Evolutionary conservation across 2,797 vertebrate species (phyloP).

Genomic region (Darevskia mixta): DNA sequence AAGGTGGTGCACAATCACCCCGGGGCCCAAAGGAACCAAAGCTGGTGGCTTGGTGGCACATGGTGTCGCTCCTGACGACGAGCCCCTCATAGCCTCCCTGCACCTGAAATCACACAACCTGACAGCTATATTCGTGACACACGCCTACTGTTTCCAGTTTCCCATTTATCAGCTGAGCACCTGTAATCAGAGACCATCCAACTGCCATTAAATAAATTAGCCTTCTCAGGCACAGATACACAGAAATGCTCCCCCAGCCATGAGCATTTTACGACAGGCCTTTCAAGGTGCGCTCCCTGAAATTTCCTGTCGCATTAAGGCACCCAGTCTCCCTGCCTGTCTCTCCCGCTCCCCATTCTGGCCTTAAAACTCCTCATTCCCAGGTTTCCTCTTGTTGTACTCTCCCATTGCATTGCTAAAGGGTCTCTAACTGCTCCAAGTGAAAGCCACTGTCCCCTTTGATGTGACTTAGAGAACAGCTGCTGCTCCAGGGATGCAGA

Average conservation of each 20-base stretch:
- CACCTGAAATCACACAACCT: neutral
- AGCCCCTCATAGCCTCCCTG: neutral
- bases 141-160: neutral
- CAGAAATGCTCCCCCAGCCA: neutral
- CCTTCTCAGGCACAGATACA: neutral
- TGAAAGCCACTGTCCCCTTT: too few species aligned
- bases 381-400: too few species aligned
- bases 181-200: neutral
- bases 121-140: neutral
- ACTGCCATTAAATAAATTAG: neutral
- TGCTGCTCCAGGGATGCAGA: too few species aligned
- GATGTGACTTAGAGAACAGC: too few species aligned
- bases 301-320: too few species aligned
- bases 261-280: neutral
- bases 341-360: neutral
- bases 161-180: neutral
- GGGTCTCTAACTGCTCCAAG: too few species aligned
- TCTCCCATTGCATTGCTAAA: too few species aligned
- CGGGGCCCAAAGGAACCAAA: too few species aligned
- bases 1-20: neutral
- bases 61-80: neutral
- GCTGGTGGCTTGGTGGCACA: neutral
- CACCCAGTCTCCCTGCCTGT: neutral
- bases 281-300: neutral
- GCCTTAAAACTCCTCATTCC: neutral